These are phyloP conservation scores for Schrankia costaestrigalis DNA, from an alignment of 2,888 invertebrate species.

Conservation along the genomic window DNA sequence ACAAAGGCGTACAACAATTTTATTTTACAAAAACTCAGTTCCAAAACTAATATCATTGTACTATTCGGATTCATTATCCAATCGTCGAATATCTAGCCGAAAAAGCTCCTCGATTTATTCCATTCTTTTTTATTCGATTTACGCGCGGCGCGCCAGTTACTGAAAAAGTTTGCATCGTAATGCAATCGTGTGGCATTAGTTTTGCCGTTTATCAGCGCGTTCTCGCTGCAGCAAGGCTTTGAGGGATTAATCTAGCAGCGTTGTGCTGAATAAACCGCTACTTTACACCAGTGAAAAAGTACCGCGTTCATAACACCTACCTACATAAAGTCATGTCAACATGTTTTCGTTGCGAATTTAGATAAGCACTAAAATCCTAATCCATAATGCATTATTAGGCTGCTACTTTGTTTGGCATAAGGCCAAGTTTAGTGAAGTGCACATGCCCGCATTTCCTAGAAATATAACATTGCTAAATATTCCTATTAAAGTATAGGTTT, in stretches of 20 bases:
- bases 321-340: slow-evolving; percentile 26
- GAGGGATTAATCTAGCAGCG: slow-evolving; percentile 71
- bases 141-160: slow-evolving; percentile 58
- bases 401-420: slow-evolving; percentile 42
- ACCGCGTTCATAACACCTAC: slow-evolving; percentile 31
- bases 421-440: slow-evolving; percentile 42
- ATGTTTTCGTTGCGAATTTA: slow-evolving; percentile 43
- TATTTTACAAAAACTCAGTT: slow-evolving; percentile 36
- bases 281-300: slow-evolving; percentile 44
- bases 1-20: slow-evolving; percentile 31
- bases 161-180: slow-evolving; percentile 78
- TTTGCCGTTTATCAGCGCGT: slow-evolving; percentile 71
- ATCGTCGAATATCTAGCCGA: slow-evolving; percentile 58
- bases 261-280: slow-evolving; percentile 56
- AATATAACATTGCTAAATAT: slow-evolving; percentile 24
- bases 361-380: slow-evolving; percentile 43
- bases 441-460: slow-evolving; percentile 36
- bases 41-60: slow-evolving; percentile 43
- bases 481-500: slow-evolving; percentile 34
- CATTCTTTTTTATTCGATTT: slow-evolving; percentile 67
- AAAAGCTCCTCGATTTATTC: slow-evolving; percentile 66
- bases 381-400: slow-evolving; percentile 51
- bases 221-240: slow-evolving; percentile 68
- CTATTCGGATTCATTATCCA: slow-evolving; percentile 64
- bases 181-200: slow-evolving; percentile 76